Evolutionary conservation across 92 coral and sea anemone genomes (phyloP).

Genomic region (Meandrina meandrites): DNA sequence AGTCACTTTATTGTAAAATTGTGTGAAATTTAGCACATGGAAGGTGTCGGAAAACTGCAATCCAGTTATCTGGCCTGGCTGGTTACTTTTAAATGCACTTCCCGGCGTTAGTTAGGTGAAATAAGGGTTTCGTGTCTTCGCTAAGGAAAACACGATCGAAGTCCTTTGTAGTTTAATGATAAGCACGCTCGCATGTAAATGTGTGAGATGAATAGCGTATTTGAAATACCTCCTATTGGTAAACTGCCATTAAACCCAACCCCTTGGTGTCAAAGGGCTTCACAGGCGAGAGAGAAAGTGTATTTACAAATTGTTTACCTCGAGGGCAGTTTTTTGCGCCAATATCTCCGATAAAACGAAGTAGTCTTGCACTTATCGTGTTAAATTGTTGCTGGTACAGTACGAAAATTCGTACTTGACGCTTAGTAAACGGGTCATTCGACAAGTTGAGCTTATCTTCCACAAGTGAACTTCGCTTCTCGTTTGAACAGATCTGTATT

Average conservation of each 20-base stretch:
- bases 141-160: conserved; percentile 22
- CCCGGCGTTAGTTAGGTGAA: neutral
- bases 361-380: neutral
- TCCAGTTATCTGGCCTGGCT: neutral
- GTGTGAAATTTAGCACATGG: conserved; percentile 3
- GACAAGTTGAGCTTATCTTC: too few species aligned
- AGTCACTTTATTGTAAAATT: conserved; percentile 23
- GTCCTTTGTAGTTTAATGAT: conserved; percentile 39
- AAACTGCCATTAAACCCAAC: conserved; percentile 56
- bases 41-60: conserved; percentile 12
- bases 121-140: conserved; percentile 48
- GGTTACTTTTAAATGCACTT: neutral
- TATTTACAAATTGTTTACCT: conserved; percentile 31
- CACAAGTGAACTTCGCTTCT: neutral
- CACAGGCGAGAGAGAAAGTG: conserved; percentile 10
- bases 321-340: conserved; percentile 17
- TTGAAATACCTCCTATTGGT: conserved; percentile 71
- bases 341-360: conserved; percentile 15
- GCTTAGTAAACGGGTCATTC: neutral
- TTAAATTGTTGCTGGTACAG: conserved; percentile 17
- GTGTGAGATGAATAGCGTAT: conserved; percentile 65
- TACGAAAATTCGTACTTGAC: conserved; percentile 1
- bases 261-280: conserved; percentile 55
- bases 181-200: conserved; percentile 45
- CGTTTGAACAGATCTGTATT: conserved; percentile 7